phyloP scores from a whole-genome alignment of 1,140 invertebrate species.

The Hyposmocoma kahamanoa region DNA sequence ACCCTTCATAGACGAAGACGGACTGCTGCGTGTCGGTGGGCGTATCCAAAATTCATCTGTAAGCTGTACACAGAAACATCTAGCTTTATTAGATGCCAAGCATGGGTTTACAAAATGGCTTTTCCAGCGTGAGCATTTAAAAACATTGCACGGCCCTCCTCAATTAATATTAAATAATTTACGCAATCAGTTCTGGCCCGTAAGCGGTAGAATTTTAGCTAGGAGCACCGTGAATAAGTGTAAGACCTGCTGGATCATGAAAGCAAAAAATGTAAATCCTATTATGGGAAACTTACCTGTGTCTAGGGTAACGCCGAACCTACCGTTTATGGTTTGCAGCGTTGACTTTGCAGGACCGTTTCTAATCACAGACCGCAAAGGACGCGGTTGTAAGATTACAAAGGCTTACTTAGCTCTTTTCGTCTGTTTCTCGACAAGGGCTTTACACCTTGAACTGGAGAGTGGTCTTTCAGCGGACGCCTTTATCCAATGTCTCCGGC shows the following conservation, averaged over 20 bases:
- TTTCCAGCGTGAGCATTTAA: no score
- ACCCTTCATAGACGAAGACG: no score
- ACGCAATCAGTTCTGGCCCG: neutral
- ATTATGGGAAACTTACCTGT: neutral
- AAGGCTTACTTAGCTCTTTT: neutral
- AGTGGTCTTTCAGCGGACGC: neutral
- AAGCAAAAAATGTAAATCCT: neutral
- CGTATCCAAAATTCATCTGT: no score
- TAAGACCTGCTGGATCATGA: neutral
- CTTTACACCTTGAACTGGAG: neutral
- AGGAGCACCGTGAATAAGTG: conserved; percentile 2
- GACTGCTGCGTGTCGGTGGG: no score
- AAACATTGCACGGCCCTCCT: conserved; percentile 3
- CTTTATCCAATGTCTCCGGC: neutral
- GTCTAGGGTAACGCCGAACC: neutral
- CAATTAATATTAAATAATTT: neutral
- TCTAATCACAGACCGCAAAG: neutral
- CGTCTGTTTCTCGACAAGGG: neutral
- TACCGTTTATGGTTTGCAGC: neutral
- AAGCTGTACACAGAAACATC: no score
- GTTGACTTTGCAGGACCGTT: neutral
- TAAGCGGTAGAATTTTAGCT: conserved; percentile 10
- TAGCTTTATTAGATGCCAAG: no score
- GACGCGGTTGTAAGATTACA: neutral
- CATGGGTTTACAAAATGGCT: no score